Base-by-base conservation (phyloP, 2,113 vertebrate genomes). In the Chelonoidis abingdonii region DNA sequence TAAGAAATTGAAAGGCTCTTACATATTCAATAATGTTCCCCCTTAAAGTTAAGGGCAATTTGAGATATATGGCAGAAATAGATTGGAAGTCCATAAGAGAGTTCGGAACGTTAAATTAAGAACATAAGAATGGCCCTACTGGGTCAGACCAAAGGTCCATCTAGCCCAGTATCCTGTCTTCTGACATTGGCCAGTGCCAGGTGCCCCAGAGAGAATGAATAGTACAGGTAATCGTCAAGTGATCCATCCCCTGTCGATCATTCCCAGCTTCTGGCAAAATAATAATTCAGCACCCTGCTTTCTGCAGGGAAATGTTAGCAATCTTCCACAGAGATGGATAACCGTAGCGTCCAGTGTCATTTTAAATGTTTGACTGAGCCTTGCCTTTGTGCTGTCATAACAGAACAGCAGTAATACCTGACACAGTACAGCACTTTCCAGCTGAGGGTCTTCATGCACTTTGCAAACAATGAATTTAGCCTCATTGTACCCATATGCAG, bases 241-340 rank as follows among this genome's bases (percentile, higher is more conserved):
- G 47, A 47, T 47, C 52, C 52, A 53, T 53, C 52, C 52, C 52
- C 50, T 52, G 52, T 53, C 6, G 17, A 6, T 53, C 52, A 53
- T 53, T 53, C 52, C 50, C 50, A 50, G 50, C 50, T 50, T 50
- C 13, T 52, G 50, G 16, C 50, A 52, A 52, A 52, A 52, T 52
- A 16, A 17, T 52, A 53, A 53, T 92, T 92, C 94, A 96, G 88
- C 38, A 62, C 86, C 82, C 95, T 0, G 3, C 49, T 93, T 94
- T 88, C 93, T 86, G 57, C 94, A 94, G 85, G 90, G 94, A 94
- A 96, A 96, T 65, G 69, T 87, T 89, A 93, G 75, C 86, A 96
- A 88, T 84, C 92, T 87, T 93, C 83, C 87, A 62, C 19, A 91
- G 89, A 89, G 85, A 90, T 81, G 86, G 90, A 81, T 82, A 94